Evolutionary conservation across 1,140 invertebrate species (phyloP).

Genomic region (Carposina sasakii): DNA sequence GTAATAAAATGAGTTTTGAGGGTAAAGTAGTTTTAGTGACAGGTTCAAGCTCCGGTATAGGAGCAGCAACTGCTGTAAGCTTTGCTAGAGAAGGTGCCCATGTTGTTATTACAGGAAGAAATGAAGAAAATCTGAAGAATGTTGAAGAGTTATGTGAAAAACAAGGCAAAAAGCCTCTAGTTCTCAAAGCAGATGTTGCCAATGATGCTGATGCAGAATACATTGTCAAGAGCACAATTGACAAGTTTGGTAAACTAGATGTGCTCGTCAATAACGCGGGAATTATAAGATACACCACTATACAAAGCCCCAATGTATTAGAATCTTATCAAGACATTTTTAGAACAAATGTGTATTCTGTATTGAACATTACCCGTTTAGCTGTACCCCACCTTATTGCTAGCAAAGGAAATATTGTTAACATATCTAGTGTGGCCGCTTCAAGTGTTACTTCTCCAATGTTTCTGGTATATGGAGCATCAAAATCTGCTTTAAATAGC

Average conservation of each 20-base stretch:
- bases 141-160: no score
- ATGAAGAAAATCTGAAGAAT: background rate
- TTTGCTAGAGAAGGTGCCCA: background rate
- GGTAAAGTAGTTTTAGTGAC: slow-evolving; percentile 2
- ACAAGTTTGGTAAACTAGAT: slow-evolving; percentile 74
- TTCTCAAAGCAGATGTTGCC: slow-evolving; percentile 74
- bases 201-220: slow-evolving; percentile 75
- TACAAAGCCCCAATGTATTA: slow-evolving; percentile 75
- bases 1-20: slow-evolving; percentile 1
- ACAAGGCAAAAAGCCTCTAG: slow-evolving; percentile 71
- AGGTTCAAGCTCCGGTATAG: slow-evolving; percentile 4
- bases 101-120: slow-evolving; percentile 5
- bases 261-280: slow-evolving; percentile 83
- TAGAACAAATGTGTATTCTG: slow-evolving; percentile 78
- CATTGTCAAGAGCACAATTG: slow-evolving; percentile 72
- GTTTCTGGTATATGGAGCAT: slow-evolving; percentile 79
- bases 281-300: slow-evolving; percentile 71
- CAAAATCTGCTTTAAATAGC: slow-evolving; percentile 85
- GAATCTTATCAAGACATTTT: slow-evolving; percentile 79
- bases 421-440: slow-evolving; percentile 82
- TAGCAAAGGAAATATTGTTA: slow-evolving; percentile 81
- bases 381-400: slow-evolving; percentile 79
- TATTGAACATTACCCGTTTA: slow-evolving; percentile 80
- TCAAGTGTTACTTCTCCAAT: slow-evolving; percentile 73
- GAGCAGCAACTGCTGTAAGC: background rate